These are phyloP conservation scores for Lindbergichthys nudifrons DNA, from an alignment of 2,797 vertebrate species.

Conservation along the genomic window DNA sequence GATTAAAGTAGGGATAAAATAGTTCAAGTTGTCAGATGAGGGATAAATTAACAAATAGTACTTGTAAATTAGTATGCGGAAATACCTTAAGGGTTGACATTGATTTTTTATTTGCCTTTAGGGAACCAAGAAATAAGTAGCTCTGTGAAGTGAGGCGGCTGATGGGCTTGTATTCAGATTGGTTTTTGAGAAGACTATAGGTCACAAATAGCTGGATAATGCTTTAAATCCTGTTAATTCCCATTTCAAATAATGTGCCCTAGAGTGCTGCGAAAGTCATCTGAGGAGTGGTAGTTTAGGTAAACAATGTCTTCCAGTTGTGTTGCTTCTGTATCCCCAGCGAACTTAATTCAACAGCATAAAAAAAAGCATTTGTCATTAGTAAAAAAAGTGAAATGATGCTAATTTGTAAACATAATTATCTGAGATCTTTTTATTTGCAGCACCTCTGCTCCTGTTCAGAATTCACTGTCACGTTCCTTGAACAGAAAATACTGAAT, in stretches of 20 bases:
- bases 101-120: slow-evolving; percentile 5
- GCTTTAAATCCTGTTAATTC: slow-evolving; percentile 22
- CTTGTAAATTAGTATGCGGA: background rate
- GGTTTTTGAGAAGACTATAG: slow-evolving; percentile 15
- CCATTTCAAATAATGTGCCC: slow-evolving; percentile 3
- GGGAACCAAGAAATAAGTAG: slow-evolving; percentile 2
- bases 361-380: slow-evolving; percentile 14
- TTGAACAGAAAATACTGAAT: slow-evolving; percentile 57
- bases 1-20: background rate
- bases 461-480: slow-evolving; percentile 41
- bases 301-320: slow-evolving; percentile 16
- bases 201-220: slow-evolving; percentile 19
- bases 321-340: background rate
- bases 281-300: background rate
- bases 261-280: background rate
- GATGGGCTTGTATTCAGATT: slow-evolving; percentile 5
- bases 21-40: background rate
- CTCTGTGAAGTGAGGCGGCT: slow-evolving; percentile 11
- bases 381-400: slow-evolving; percentile 27
- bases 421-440: slow-evolving; percentile 79
- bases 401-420: slow-evolving; percentile 56
- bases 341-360: background rate
- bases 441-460: slow-evolving; percentile 60
- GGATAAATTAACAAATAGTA: background rate
- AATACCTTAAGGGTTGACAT: background rate